Evolutionary conservation across 2,113 vertebrate genomes (phyloP).

Genomic region (Coptodon rendalli): DNA sequence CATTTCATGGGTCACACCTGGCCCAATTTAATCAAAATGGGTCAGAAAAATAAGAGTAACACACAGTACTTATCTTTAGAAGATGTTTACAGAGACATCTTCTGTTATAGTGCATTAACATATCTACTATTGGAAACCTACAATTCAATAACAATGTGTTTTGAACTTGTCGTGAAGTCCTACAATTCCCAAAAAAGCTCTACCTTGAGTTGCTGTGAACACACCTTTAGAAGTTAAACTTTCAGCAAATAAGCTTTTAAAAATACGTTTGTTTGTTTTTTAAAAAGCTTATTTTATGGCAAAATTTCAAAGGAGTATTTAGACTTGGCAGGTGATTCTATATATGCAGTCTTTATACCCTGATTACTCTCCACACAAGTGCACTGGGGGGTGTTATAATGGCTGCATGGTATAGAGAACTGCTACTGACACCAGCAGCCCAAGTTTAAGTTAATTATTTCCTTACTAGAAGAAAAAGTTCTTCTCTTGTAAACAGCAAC

Average conservation of each 20-base stretch:
- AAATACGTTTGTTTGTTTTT: accelerated
- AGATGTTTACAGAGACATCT: background rate
- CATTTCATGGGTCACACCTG: background rate
- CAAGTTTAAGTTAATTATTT: background rate
- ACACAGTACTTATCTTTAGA: background rate
- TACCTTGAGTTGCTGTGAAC: background rate
- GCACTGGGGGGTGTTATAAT: background rate
- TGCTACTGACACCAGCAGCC: background rate
- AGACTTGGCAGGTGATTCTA: background rate
- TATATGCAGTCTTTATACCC: background rate
- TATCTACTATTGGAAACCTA: background rate
- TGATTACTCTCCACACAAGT: background rate
- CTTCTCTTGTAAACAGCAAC: background rate
- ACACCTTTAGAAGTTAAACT: background rate
- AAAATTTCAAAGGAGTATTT: background rate
- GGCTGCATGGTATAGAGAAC: background rate
- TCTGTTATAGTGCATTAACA: background rate
- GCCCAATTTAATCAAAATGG: background rate
- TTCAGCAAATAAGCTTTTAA: background rate
- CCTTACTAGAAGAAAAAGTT: background rate
- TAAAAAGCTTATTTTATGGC: background rate
- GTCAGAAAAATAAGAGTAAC: background rate
- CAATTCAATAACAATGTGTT: background rate
- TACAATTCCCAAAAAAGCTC: accelerated
- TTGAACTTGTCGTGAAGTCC: background rate